Base-by-base conservation (phyloP, 2,797 vertebrate species). In the Xiphorhynchus erythropygius region DNA sequence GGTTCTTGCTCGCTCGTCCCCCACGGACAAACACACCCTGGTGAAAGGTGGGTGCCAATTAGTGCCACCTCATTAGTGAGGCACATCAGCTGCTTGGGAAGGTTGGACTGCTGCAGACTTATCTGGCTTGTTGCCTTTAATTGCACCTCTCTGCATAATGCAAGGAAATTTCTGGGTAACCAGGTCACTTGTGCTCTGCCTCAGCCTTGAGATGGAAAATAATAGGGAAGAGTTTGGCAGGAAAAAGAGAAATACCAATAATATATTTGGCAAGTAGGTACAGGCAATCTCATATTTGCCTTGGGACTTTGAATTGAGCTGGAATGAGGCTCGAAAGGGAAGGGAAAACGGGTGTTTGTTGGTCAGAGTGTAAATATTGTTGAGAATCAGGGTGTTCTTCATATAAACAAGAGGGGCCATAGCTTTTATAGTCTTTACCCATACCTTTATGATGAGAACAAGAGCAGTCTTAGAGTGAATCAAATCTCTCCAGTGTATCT, bases 11-110 rank as follows among this genome's bases (percentile, higher is more conserved):
- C 98, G 99, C 83, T 99, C 98, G 14, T 98, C 98, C 68, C 98
- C 98, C 56, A 99, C 99, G 0, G 99, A 99, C 97, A 99, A 99
- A 90, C 99, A 99, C 92, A 99, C 99, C 8, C 90, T 99, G 94
- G 99, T 99, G 49, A 99, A 99, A 99, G 99, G 99, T 99, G 87
- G 86, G 98, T 89, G 33, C 19, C 22, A 52, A 47, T 60, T 55
- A 12, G 3, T 32, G 33, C 18, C 55, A 9, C 8, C 35, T 27
- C 49, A 9, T 10, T 46, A 22, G 0, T 63, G 18, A 16, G 56
- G 15, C 18, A 4, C 24, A 21, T 23, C 3, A 17, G 39, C 44
- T 70, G 52, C 7, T 42, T 16, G 11, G 39, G 52, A 59, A 73
- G 49, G 11, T 22, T 21, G 41, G 59, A 18, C 65, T 50, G 25